These are phyloP conservation scores for Aleiodes alternator DNA, from an alignment of 2,888 invertebrate species.

Conservation along the genomic window DNA sequence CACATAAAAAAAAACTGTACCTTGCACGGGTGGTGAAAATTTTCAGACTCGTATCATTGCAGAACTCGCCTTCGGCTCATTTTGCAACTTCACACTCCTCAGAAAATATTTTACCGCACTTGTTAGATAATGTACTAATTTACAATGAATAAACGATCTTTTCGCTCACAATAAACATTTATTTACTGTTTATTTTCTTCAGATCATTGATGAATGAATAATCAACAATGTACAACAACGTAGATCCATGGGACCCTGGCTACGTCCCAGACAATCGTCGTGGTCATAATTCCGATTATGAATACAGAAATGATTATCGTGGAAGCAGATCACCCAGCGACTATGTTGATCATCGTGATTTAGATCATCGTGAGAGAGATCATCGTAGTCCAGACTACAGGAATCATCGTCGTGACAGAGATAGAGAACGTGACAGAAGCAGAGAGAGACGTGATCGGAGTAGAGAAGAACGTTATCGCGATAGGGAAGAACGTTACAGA, in stretches of 20 bases:
- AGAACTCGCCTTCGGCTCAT: neutral
- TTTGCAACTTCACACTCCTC: no score
- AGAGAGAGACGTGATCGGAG: conserved; percentile 53
- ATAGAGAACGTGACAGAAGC: conserved; percentile 51
- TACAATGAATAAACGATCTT: no score
- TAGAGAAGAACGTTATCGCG: conserved; percentile 56
- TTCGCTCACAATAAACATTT: no score
- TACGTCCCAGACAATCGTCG: conserved; percentile 68
- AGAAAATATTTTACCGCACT: no score
- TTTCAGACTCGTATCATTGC: neutral
- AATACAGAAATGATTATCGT: conserved; percentile 66
- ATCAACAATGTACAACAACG: conserved; percentile 25
- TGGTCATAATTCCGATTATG: conserved; percentile 65
- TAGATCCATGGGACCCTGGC: conserved; percentile 72
- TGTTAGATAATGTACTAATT: no score
- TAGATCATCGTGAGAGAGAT: conserved; percentile 64
- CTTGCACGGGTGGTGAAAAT: no score
- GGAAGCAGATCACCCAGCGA: conserved; percentile 68
- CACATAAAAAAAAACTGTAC: no score
- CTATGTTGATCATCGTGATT: conserved; percentile 64
- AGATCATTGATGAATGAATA: conserved; percentile 6
- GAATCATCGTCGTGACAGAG: conserved; percentile 60
- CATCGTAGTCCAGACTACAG: conserved; percentile 72
- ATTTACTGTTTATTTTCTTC: no score
- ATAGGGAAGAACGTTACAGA: conserved; percentile 67